Evolutionary conservation across 2,113 vertebrate genomes (phyloP), one percentile per base, ranked within the genome.

Genomic region (Ploceus nigricollis): DNA sequence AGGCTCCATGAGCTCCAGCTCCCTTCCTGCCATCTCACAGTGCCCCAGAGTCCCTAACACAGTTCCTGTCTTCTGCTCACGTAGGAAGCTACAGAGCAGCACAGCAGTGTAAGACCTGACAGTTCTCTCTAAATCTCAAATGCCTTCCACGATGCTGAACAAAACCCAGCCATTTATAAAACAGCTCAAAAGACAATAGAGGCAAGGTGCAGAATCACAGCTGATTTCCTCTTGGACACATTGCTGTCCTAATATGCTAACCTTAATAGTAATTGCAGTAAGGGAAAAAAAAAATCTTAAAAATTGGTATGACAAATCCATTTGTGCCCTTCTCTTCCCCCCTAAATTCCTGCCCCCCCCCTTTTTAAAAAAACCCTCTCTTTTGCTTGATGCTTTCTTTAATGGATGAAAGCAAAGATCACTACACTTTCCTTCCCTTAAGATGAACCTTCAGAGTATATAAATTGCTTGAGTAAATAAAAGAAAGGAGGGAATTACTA

Each of bases 401-500:
- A 64, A 93, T 40, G 75, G 69, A 75, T 77, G 27, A 66, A 53
- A 81, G 51, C 33, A 48, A 45, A 81, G 57, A 92, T 71, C 60
- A 82, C 51, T 75, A 54, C 42, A 21, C 82, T 93, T 96, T 68
- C 63, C 51, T 58, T 92, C n/a, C 42, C 82, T 97, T 68, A 63
- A 35, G 54, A 95, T 66, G 70, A 96, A 94, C 88, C 88, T 96
- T 94, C 51, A 94, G 85, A 72, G 77, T 65, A 87, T 66, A 84
- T 78, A 94, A 93, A 93, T 68, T 93, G 92, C 63, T 53, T 65
- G 71, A 96, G 82, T 97, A 97, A 98, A 97, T 97, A 97, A 97
- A 97, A 93, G 93, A 97, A 94, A 92, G 79, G 71, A 91, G 83
- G 92, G 90, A 97, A 80, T 79, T 94, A 92, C 93, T 97, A 95